These are phyloP conservation scores for Steinernema feltiae DNA, from an alignment of 1,140 invertebrate genomes.

Conservation along the genomic window DNA sequence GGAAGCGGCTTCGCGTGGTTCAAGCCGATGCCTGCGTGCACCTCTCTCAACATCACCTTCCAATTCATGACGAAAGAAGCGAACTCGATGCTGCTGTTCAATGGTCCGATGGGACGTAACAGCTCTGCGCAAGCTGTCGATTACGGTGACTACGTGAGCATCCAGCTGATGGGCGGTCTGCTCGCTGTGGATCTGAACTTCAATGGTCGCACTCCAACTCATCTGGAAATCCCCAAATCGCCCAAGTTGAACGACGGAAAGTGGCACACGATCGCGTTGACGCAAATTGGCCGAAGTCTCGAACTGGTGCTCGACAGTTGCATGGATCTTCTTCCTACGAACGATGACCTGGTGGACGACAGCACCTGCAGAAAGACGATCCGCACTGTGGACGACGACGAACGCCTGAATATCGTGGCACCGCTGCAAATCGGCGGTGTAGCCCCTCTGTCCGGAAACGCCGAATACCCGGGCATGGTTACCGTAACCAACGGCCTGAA, in stretches of 20 bases:
- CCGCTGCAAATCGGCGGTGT: constrained; percentile 54
- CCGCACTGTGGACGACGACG: constrained; percentile 52
- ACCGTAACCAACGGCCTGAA: constrained; percentile 29
- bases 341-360: constrained; percentile 13
- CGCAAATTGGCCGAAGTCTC: constrained; percentile 39
- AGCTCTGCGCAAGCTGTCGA: constrained; percentile 36
- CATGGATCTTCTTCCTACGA: not conserved
- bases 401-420: constrained; percentile 51
- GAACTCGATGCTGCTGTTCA: constrained; percentile 49
- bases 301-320: constrained; percentile 23
- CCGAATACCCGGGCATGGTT: constrained; percentile 28
- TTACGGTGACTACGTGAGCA: constrained; percentile 41
- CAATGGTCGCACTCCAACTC: constrained; percentile 14
- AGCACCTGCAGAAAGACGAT: constrained; percentile 9
- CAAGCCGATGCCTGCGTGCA: constrained; percentile 56
- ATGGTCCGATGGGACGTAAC: constrained; percentile 46
- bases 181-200: constrained; percentile 25
- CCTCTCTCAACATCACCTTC: constrained; percentile 54
- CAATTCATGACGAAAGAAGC: constrained; percentile 41
- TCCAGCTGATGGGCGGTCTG: constrained; percentile 31
- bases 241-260: constrained; percentile 43
- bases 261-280: constrained; percentile 48
- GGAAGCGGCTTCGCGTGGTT: constrained; percentile 56
- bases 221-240: constrained; percentile 28
- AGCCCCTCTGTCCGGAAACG: constrained; percentile 26